phyloP scores from a whole-genome alignment of 2,113 vertebrate genomes.

The Macquaria ambigua region DNA sequence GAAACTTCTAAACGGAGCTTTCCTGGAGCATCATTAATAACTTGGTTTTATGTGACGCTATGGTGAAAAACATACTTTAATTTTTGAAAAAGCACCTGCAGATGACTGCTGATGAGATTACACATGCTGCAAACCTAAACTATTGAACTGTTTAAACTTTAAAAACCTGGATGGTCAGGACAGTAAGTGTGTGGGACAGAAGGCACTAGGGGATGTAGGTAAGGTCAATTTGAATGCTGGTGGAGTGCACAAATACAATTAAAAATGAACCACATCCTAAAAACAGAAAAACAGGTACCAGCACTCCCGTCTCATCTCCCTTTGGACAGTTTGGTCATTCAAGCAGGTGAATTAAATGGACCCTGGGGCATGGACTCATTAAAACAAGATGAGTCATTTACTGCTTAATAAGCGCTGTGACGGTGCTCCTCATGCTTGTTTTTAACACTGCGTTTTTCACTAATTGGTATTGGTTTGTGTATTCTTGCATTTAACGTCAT shows the following conservation, averaged over 20 bases:
- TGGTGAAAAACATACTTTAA: too few relatives aligned
- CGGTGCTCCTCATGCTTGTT: neutral
- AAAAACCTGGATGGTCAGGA: neutral
- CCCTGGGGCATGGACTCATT: slow-evolving; percentile 14
- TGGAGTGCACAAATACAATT: neutral
- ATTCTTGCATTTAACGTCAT: neutral
- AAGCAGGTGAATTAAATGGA: neutral
- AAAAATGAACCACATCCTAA: too few relatives aligned
- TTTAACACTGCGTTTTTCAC: neutral
- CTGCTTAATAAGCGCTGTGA: neutral
- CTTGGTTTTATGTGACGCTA: neutral
- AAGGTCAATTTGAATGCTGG: neutral
- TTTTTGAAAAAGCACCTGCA: neutral
- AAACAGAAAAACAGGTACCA: neutral
- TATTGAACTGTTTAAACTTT: neutral
- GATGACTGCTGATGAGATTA: neutral
- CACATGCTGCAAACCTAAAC: neutral
- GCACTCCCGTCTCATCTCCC: neutral
- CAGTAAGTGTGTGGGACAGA: neutral
- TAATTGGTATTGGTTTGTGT: slow-evolving; percentile 7
- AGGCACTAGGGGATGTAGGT: too few relatives aligned
- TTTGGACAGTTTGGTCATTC: neutral
- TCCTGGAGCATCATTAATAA: neutral
- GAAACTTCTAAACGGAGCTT: neutral
- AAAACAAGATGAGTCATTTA: slow-evolving; percentile 27